phyloP scores from a whole-genome alignment of 1,140 invertebrate species.

The Pollicipes pollicipes region DNA sequence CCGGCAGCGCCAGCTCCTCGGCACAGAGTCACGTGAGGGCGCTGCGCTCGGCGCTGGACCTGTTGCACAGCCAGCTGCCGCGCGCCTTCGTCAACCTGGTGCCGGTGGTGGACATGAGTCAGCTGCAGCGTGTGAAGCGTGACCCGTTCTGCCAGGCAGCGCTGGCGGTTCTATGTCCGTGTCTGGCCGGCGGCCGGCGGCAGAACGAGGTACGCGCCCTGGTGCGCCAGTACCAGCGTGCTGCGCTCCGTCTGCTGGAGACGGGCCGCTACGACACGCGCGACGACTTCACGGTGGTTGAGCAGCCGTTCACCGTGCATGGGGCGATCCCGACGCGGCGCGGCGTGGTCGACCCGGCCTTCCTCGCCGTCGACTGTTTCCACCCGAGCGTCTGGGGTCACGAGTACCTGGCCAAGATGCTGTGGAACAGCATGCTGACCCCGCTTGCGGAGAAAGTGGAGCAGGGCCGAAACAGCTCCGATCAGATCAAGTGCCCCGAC shows the following conservation, averaged over 20 bases:
- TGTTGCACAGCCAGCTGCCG: constrained; percentile 40
- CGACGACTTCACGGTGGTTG: constrained; percentile 46
- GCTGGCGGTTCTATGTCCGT: constrained; percentile 9
- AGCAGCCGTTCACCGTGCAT: constrained; percentile 34
- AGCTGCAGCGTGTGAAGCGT: constrained; percentile 4
- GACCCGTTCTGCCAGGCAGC: constrained; percentile 1
- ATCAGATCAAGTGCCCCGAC: too few relatives aligned
- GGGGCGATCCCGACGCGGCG: constrained; percentile 36
- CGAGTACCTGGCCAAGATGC: constrained; percentile 39
- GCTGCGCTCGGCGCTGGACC: constrained; percentile 37
- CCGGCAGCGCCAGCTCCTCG: constrained; percentile 20
- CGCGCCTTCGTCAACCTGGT: constrained; percentile 56
- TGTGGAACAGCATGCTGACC: constrained; percentile 53
- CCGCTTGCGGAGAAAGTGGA: constrained; percentile 50
- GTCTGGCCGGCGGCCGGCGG: constrained; percentile 9
- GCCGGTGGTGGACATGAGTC: constrained; percentile 24
- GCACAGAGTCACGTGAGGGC: constrained; percentile 39
- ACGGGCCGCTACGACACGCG: constrained; percentile 37
- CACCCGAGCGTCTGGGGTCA: constrained; percentile 47
- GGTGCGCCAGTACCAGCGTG: not conserved
- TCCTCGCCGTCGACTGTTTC: constrained; percentile 48
- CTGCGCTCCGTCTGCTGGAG: too few relatives aligned
- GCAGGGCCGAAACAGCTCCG: too few relatives aligned
- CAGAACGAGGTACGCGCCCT: constrained; percentile 1
- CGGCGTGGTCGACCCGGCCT: constrained; percentile 35